Percentiles rank a stretch among this genome's conserved stretches.
These are phyloP conservation scores for Plutomurus gul DNA, from an alignment of 1,140 invertebrate genomes.

Conservation along the genomic window DNA sequence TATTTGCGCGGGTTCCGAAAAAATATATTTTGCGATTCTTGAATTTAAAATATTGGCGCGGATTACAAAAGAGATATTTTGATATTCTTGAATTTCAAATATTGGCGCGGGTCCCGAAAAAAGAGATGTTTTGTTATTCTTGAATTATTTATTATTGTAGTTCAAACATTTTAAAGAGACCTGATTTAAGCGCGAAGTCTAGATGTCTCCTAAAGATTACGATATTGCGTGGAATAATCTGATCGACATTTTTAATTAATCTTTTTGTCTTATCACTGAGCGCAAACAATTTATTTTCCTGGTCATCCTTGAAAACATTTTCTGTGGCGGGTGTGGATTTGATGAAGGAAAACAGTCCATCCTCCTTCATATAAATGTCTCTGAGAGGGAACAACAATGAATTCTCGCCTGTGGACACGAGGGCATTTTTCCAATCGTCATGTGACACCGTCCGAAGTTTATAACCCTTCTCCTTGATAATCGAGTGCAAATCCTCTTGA, in stretches of 20 bases:
- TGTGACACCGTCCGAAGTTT: not conserved
- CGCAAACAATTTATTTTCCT: not conserved
- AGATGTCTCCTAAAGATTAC: not conserved
- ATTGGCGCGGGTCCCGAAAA: no score
- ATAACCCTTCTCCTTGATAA: not conserved
- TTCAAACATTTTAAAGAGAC: conserved; percentile 14
- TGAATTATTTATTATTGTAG: not conserved
- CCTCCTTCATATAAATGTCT: conserved; percentile 3
- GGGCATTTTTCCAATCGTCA: not conserved
- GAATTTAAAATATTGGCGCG: no score
- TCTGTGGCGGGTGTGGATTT: not conserved
- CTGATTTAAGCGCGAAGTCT: not conserved
- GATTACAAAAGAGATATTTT: no score
- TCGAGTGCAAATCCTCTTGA: not conserved
- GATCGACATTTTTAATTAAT: not conserved
- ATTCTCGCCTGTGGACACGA: not conserved
- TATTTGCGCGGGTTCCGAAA: no score
- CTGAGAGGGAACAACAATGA: not conserved
- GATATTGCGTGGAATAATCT: not conserved
- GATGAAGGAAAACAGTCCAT: not conserved
- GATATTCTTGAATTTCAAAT: no score
- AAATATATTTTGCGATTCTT: no score
- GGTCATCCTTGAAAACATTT: not conserved
- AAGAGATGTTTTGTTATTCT: not conserved
- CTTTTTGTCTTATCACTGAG: not conserved